phyloP scores from a whole-genome alignment of 1,140 invertebrate species.

The Helicoverpa armigera region DNA sequence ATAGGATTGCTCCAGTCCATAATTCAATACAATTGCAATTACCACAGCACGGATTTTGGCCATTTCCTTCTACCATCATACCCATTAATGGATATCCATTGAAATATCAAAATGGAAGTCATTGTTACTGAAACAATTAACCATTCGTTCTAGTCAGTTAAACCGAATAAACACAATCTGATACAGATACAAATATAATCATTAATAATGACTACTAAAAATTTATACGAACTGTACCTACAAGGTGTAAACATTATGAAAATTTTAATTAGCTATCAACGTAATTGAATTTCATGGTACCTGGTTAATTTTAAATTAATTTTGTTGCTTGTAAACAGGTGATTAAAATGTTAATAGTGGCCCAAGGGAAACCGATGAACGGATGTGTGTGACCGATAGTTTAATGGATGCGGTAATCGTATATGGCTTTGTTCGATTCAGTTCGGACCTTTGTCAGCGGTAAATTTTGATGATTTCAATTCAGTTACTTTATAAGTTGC shows the following conservation, averaged over 20 bases:
- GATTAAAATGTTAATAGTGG: constrained; percentile 62
- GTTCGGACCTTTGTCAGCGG: too few species aligned
- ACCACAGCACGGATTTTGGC: too few species aligned
- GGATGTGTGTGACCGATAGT: not conserved
- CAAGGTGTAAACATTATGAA: constrained; percentile 45
- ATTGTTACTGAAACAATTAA: too few species aligned
- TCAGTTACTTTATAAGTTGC: too few species aligned
- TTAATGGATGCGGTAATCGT: constrained; percentile 47
- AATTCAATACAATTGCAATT: too few species aligned
- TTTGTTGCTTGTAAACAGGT: constrained; percentile 55
- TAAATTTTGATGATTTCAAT: too few species aligned
- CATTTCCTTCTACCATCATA: too few species aligned
- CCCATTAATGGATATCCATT: too few species aligned
- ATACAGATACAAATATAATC: constrained; percentile 1
- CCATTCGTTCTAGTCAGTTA: not conserved
- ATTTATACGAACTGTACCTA: constrained; percentile 8
- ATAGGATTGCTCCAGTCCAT: too few species aligned
- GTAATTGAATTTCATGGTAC: constrained; percentile 53
- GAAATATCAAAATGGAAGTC: too few species aligned
- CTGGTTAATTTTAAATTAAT: constrained; percentile 57
- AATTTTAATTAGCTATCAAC: constrained; percentile 50
- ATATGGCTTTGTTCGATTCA: too few species aligned
- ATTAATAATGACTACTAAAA: constrained; percentile 15
- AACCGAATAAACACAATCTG: not conserved
- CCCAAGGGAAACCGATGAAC: constrained; percentile 43